Evolutionary conservation across 2,888 invertebrate species (phyloP).

Genomic region (Zeuzera pyrina): DNA sequence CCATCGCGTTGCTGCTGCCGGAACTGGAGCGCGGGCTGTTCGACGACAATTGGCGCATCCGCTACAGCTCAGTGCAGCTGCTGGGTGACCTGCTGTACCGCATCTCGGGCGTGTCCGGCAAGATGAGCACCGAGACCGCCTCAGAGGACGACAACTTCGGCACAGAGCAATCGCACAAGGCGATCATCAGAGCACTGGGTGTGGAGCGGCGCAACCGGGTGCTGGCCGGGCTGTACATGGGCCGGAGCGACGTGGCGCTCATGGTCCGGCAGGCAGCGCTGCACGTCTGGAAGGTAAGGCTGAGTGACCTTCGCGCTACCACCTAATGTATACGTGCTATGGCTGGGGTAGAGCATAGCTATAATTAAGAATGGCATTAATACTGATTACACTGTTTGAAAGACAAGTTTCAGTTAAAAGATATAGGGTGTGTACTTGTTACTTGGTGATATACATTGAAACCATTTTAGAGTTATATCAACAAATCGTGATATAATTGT

Average conservation of each 20-base stretch:
- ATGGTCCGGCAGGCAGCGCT: conserved; percentile 98
- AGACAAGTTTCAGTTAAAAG: too few relatives aligned
- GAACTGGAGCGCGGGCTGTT: conserved; percentile 95
- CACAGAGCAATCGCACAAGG: conserved; percentile 94
- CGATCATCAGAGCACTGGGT: conserved; percentile 91
- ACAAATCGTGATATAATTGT: too few relatives aligned
- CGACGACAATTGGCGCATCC: conserved; percentile 98
- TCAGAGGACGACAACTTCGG: conserved; percentile 99
- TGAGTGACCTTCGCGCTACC: too few relatives aligned
- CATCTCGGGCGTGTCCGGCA: conserved; percentile 97
- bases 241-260: conserved; percentile 95
- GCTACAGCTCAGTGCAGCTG: conserved; percentile 94
- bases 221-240: conserved; percentile 96
- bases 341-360: too few relatives aligned
- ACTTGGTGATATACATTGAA: too few relatives aligned
- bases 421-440: too few relatives aligned
- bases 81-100: conserved; percentile 96
- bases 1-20: conserved; percentile 92
- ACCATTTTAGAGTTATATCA: too few relatives aligned
- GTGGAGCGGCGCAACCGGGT: conserved; percentile 93
- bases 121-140: conserved; percentile 99
- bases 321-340: too few relatives aligned
- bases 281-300: conserved; percentile 97
- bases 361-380: too few relatives aligned
- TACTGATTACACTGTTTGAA: too few relatives aligned